phyloP scores from a whole-genome alignment of 2,113 vertebrate genomes.

The Crotalus viridis region DNA sequence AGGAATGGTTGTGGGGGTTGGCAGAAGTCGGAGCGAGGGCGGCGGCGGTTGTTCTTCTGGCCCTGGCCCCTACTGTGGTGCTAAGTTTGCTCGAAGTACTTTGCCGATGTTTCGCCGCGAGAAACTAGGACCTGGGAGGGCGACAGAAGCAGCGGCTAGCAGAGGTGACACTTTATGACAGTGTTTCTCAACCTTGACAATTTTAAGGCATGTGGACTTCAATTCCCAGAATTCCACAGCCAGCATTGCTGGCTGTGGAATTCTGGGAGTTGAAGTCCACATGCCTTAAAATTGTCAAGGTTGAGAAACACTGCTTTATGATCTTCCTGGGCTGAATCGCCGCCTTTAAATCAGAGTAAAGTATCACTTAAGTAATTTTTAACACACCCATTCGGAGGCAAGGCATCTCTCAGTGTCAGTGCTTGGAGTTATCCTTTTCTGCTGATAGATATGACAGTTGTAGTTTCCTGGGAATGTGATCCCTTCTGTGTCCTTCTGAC shows the following conservation, averaged over 20 bases:
- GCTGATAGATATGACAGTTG: background rate
- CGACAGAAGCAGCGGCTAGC: background rate
- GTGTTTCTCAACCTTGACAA: too few relatives aligned
- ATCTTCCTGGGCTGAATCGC: background rate
- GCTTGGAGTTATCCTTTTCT: background rate
- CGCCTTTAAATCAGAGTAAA: background rate
- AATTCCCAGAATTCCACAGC: too few relatives aligned
- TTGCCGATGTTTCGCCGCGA: background rate
- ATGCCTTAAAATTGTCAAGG: too few relatives aligned
- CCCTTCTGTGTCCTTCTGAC: background rate
- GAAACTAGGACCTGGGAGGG: background rate
- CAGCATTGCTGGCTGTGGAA: too few relatives aligned
- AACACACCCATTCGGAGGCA: background rate
- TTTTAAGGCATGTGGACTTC: too few relatives aligned
- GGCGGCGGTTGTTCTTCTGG: background rate
- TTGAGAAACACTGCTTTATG: background rate
- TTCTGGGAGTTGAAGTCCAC: too few relatives aligned
- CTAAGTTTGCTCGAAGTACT: background rate
- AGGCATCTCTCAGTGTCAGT: background rate
- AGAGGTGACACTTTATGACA: background rate
- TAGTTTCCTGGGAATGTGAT: background rate
- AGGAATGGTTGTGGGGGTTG: background rate
- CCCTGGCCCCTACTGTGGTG: background rate
- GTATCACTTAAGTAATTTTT: background rate
- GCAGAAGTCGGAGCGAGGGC: background rate